Percentiles rank a stretch among this genome's conserved stretches.
phyloP scores from a whole-genome alignment of 1,140 invertebrate species.

The Drosophila simulans region DNA sequence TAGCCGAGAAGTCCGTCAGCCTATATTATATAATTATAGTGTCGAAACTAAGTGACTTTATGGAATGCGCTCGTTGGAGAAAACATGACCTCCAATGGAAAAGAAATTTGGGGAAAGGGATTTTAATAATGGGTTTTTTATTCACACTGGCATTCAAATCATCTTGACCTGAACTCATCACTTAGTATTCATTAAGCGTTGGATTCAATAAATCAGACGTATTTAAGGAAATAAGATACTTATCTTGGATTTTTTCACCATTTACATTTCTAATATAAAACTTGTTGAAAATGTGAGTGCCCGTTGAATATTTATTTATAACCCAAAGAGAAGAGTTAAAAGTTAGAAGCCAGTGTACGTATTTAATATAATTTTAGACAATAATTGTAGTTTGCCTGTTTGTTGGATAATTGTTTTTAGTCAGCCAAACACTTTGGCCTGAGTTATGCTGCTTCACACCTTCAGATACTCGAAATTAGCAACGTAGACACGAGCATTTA shows the following conservation, averaged over 20 bases:
- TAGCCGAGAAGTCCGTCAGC: constrained; percentile 1
- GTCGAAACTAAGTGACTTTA: neutral
- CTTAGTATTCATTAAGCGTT: no score
- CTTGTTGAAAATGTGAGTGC: no score
- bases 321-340: no score
- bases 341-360: no score
- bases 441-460: constrained; percentile 24
- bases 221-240: no score
- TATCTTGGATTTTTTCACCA: no score
- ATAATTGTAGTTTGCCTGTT: no score
- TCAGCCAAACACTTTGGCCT: neutral
- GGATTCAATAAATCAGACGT: no score
- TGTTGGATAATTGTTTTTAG: neutral
- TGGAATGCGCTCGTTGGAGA: constrained; percentile 29
- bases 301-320: no score
- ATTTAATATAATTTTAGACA: no score
- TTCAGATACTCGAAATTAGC: constrained; percentile 36
- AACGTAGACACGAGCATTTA: constrained; percentile 28
- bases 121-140: neutral
- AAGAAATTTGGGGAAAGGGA: neutral
- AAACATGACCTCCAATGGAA: constrained; percentile 10
- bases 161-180: neutral
- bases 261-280: neutral
- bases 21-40: constrained; percentile 62
- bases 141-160: neutral